Percentiles rank a stretch among this genome's conserved stretches.
Conservation (phyloP, 1,140 invertebrate species). For the Acromyrmex charruanus region DNA sequence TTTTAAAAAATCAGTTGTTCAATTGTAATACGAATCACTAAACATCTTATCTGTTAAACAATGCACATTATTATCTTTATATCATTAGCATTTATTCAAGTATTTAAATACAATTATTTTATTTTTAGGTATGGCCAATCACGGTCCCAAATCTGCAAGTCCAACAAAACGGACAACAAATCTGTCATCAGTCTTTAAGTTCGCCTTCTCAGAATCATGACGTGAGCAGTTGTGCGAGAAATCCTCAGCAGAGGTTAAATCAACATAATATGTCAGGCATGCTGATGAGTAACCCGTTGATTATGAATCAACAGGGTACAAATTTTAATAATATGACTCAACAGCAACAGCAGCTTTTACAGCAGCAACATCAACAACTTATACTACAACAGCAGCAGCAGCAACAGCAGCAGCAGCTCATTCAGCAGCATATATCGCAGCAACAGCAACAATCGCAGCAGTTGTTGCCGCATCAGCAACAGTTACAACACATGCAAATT, state of each 20-base stretch:
- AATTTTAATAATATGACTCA: conserved; percentile 82
- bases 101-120: conserved; percentile 9
- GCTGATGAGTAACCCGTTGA: conserved; percentile 84
- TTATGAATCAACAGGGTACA: conserved; percentile 83
- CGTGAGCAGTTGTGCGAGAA: conserved; percentile 76
- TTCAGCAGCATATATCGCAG: conserved; percentile 79
- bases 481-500: conserved; percentile 82
- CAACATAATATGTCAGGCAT: conserved; percentile 83
- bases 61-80: background rate
- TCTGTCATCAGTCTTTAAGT: conserved; percentile 81
- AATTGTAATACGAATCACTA: background rate
- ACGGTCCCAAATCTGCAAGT: conserved; percentile 82
- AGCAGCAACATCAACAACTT: conserved; percentile 79
- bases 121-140: conserved; percentile 84
- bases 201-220: conserved; percentile 81
- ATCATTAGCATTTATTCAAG: background rate
- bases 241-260: conserved; percentile 81
- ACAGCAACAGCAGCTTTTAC: conserved; percentile 77
- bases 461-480: conserved; percentile 76
- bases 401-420: conserved; percentile 79
- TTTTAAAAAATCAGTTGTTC: background rate
- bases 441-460: conserved; percentile 79
- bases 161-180: conserved; percentile 81
- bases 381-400: conserved; percentile 82
- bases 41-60: background rate